A percentile compares a stretch with the other conserved stretches of the same genome.
Evolutionary conservation across 2,113 vertebrate species (phyloP).

Genomic region (Neolamprologus toae): DNA sequence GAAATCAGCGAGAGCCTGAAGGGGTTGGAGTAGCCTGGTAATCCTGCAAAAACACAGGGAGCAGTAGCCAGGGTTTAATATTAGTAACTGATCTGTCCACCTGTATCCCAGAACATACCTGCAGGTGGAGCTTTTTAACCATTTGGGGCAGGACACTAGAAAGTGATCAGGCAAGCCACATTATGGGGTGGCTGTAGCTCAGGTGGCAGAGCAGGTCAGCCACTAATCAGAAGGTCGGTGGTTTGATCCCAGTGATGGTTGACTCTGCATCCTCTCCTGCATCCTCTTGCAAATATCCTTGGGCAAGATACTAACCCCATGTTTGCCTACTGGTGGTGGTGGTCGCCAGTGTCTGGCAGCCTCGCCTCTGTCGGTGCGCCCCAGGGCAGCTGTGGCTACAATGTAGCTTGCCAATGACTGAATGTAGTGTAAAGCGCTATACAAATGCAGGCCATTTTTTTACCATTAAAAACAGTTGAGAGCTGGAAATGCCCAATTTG

Average conservation of each 20-base stretch:
- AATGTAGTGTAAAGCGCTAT: background rate
- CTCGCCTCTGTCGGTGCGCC: rapidly evolving
- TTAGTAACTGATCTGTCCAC: background rate
- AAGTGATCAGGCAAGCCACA: background rate
- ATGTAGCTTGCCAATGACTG: background rate
- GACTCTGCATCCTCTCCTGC: background rate
- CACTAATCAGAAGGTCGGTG: background rate
- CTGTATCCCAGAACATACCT: rapidly evolving
- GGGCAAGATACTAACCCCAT: background rate
- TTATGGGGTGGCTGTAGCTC: background rate
- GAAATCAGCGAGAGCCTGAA: background rate
- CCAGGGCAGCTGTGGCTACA: background rate
- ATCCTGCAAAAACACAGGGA: background rate
- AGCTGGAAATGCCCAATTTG: background rate
- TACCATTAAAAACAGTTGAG: background rate
- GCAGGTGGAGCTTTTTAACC: background rate
- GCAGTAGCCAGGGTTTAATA: background rate
- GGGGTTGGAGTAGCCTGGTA: background rate
- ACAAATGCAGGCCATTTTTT: background rate
- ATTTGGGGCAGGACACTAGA: background rate
- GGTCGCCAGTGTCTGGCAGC: background rate
- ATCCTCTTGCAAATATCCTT: background rate
- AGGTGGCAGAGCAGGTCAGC: background rate
- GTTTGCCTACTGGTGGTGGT: background rate
- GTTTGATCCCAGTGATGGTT: background rate